Evolutionary conservation across 2,888 invertebrate species (phyloP).

Genomic region (Phortica okadai): DNA sequence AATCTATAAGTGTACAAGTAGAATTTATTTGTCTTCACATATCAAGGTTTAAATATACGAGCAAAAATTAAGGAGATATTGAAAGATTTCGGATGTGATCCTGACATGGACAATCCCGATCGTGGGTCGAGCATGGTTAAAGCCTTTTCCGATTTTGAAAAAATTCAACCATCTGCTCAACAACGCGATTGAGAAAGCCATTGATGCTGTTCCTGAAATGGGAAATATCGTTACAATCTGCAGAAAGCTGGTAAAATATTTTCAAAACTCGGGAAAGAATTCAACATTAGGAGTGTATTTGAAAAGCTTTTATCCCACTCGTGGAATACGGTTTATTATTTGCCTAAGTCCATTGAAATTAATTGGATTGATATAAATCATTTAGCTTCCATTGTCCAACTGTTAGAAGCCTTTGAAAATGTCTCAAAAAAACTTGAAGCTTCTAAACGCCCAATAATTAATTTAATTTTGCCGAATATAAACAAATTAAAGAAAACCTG

Average conservation of each 20-base stretch:
- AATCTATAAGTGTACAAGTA: too few species aligned
- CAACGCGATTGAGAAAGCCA: background rate
- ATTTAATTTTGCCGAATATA: constrained; percentile 6
- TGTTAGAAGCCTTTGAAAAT: constrained; percentile 34
- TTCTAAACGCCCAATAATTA: constrained; percentile 22
- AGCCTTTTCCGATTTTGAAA: background rate
- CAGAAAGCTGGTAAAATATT: constrained; percentile 19
- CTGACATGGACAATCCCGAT: background rate
- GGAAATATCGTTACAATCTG: background rate
- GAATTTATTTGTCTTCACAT: too few species aligned
- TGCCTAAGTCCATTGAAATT: constrained; percentile 28
- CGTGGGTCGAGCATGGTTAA: background rate
- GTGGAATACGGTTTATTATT: constrained; percentile 36
- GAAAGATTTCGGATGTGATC: constrained; percentile 8
- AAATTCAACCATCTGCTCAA: constrained; percentile 13
- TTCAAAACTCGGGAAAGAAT: constrained; percentile 15
- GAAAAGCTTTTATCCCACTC: constrained; percentile 20
- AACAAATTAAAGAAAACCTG: constrained; percentile 33
- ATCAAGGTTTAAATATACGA: background rate
- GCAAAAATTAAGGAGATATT: background rate
- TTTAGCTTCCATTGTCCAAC: constrained; percentile 21
- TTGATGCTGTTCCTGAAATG: background rate
- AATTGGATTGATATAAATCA: constrained; percentile 29
- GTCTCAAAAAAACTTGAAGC: constrained; percentile 39
- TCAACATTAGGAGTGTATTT: background rate